phyloP scores from a whole-genome alignment of 2,888 invertebrate genomes.

The Syrista parreyssii region DNA sequence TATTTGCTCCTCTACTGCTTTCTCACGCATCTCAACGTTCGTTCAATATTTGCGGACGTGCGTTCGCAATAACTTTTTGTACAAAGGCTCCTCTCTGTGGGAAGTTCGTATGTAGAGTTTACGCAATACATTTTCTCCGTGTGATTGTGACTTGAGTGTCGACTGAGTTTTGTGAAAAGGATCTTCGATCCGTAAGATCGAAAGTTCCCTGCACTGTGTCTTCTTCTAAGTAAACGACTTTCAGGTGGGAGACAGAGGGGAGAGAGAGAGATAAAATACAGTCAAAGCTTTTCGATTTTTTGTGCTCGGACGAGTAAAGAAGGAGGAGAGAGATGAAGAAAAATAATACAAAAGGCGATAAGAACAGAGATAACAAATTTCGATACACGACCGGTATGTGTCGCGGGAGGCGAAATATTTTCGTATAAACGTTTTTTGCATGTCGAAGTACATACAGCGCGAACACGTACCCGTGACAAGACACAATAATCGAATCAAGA shows the following conservation, averaged over 20 bases:
- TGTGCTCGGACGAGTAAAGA: background rate
- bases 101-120: constrained; percentile 8
- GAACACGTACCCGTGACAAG: background rate
- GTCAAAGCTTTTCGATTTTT: background rate
- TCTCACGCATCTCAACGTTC: background rate
- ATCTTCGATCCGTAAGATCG: constrained; percentile 20
- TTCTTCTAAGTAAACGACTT: constrained; percentile 19
- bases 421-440: background rate
- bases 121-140: constrained; percentile 22
- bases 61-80: constrained; percentile 19
- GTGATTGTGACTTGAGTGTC: constrained; percentile 14
- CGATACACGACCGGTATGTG: background rate
- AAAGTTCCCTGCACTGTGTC: constrained; percentile 25
- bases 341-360: background rate
- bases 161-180: constrained; percentile 21
- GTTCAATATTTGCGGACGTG: background rate
- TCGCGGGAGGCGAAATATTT: background rate
- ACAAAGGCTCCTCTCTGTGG: constrained; percentile 24
- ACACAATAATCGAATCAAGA: background rate
- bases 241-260: background rate
- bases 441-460: background rate
- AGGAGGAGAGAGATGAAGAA: background rate
- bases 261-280: background rate
- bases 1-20: background rate
- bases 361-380: background rate